Evolutionary conservation across 2,888 invertebrate genomes (phyloP).

Genomic region (Netelia melanura): DNA sequence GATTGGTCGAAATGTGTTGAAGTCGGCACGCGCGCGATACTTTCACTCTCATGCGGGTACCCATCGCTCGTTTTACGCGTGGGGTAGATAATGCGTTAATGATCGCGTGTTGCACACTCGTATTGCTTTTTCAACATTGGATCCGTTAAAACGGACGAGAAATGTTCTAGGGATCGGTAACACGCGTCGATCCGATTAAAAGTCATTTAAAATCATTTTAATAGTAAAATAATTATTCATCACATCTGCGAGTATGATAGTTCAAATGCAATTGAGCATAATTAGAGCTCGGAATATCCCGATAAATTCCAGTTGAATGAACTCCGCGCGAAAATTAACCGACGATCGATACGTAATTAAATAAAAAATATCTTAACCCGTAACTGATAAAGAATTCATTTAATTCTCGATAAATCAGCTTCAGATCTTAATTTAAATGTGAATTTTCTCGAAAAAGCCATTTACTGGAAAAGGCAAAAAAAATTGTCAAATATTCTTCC

Average conservation of each 20-base stretch:
- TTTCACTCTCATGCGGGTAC: slow-evolving; percentile 66
- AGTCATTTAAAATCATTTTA: not conserved
- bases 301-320: too few species aligned
- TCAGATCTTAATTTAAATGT: too few species aligned
- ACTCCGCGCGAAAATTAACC: too few species aligned
- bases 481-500: too few species aligned
- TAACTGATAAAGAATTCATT: too few species aligned
- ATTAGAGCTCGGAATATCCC: not conserved
- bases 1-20: slow-evolving; percentile 52
- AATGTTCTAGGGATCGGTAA: not conserved
- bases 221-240: too few species aligned
- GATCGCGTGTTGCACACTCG: slow-evolving; percentile 44
- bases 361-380: too few species aligned
- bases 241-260: too few species aligned
- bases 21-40: slow-evolving; percentile 61
- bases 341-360: too few species aligned
- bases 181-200: not conserved
- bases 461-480: too few species aligned
- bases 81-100: slow-evolving; percentile 73
- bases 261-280: not conserved
- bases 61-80: slow-evolving; percentile 51
- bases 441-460: too few species aligned
- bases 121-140: slow-evolving; percentile 24
- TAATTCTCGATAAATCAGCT: too few species aligned
- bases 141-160: not conserved